Evolutionary conservation across 2,113 vertebrate species (phyloP).

Genomic region (Bubo bubo): DNA sequence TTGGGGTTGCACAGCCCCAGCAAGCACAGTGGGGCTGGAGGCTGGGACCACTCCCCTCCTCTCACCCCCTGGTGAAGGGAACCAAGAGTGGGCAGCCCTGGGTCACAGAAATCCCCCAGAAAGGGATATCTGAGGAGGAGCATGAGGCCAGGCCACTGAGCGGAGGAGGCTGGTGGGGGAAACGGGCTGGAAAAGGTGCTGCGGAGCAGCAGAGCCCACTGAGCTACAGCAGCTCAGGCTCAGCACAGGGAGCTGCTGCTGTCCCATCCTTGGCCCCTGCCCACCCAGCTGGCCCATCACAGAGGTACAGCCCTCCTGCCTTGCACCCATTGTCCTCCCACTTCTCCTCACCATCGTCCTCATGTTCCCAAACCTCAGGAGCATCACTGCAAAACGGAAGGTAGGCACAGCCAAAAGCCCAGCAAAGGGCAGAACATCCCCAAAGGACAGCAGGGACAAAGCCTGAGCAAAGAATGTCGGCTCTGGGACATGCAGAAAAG

Average conservation of each 20-base stretch:
- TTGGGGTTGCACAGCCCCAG: not conserved
- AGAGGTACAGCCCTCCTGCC: not conserved
- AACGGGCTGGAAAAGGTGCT: not conserved
- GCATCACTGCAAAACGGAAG: not conserved
- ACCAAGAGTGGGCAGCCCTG: not conserved
- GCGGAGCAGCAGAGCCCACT: rapidly evolving
- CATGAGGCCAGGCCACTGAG: rapidly evolving
- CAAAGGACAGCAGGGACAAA: not conserved
- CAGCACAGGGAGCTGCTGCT: not conserved
- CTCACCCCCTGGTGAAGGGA: rapidly evolving
- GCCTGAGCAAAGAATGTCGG: rapidly evolving
- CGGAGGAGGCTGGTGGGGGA: not conserved
- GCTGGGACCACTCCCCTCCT: not conserved
- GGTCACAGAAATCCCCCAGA: not conserved
- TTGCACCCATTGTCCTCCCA: not conserved
- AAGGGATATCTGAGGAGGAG: not conserved
- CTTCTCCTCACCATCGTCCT: not conserved
- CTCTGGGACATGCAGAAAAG: not conserved
- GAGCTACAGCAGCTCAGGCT: not conserved
- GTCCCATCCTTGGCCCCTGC: not conserved
- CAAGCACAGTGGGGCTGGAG: not conserved
- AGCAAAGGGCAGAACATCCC: not conserved
- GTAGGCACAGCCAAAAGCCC: not conserved
- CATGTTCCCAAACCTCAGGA: not conserved
- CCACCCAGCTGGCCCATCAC: not conserved